A percentile compares a stretch with the other conserved stretches of the same genome.
These are phyloP conservation scores for Ichneumoninae sp. DNA, from an alignment of 2,888 invertebrate genomes.

Conservation along the genomic window DNA sequence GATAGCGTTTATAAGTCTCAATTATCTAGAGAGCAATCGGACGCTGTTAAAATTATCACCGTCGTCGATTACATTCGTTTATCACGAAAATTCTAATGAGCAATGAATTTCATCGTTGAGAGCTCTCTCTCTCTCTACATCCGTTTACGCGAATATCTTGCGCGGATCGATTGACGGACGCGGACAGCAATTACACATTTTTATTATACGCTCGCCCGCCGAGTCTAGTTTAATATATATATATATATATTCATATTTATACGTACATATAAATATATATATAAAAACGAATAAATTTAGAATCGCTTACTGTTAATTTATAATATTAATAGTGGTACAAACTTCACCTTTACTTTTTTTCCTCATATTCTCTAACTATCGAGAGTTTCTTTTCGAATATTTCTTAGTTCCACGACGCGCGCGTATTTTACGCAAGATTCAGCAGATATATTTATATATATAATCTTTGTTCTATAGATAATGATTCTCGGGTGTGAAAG, in stretches of 20 bases:
- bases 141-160: neutral
- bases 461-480: constrained; percentile 31
- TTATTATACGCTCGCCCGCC: constrained; percentile 37
- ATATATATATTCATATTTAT: neutral
- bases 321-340: constrained; percentile 14
- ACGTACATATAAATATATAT: neutral
- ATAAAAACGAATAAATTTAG: neutral
- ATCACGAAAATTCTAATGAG: constrained; percentile 7
- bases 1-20: constrained; percentile 41
- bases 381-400: constrained; percentile 15
- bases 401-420: constrained; percentile 68
- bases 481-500: constrained; percentile 12
- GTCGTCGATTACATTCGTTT: constrained; percentile 29
- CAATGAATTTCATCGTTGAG: neutral
- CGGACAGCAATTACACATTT: constrained; percentile 33
- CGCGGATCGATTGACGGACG: constrained; percentile 18
- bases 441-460: constrained; percentile 9
- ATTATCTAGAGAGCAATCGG: constrained; percentile 39
- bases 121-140: neutral
- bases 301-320: constrained; percentile 43
- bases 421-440: constrained; percentile 30
- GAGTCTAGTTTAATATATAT: constrained; percentile 45
- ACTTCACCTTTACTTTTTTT: constrained; percentile 49
- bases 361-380: constrained; percentile 28
- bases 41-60: constrained; percentile 12